A percentile compares a stretch with the other conserved stretches of the same genome.
Conservation (phyloP, 2,888 invertebrate species). For the Melieria picta region DNA sequence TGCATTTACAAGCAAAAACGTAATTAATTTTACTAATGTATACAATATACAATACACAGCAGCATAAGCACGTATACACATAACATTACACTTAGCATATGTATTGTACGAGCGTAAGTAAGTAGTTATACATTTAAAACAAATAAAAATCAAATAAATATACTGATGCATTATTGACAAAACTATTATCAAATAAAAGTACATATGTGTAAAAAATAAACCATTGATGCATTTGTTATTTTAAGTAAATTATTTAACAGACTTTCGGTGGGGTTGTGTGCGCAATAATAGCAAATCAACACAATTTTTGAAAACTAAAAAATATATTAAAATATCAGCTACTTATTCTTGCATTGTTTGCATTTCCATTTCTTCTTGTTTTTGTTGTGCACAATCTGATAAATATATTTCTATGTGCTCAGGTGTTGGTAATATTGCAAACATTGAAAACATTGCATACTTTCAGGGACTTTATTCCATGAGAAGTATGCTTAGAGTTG, state of each 20-base stretch:
- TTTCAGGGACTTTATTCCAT: too few species aligned
- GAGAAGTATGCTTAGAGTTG: too few species aligned
- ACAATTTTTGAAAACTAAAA: neutral
- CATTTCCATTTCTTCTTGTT: too few species aligned
- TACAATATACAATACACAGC: conserved; percentile 1
- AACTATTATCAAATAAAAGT: conserved; percentile 25
- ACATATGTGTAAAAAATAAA: conserved; percentile 14
- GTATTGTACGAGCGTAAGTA: neutral
- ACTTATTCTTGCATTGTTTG: too few species aligned
- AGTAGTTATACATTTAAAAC: conserved; percentile 8
- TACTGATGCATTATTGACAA: conserved; percentile 21
- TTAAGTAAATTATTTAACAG: too few species aligned
- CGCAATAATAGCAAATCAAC: too few species aligned
- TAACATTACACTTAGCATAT: conserved; percentile 1
- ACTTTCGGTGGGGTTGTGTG: too few species aligned
- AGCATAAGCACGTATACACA: conserved; percentile 21
- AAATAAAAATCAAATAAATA: neutral
- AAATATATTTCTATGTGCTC: too few species aligned
- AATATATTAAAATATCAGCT: conserved; percentile 6
- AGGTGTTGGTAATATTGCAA: too few species aligned
- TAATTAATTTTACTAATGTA: neutral
- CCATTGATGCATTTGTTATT: too few species aligned
- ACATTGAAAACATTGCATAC: too few species aligned
- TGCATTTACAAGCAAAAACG: neutral
- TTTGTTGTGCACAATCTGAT: too few species aligned